Evolutionary conservation across 2,888 invertebrate genomes (phyloP).

Genomic region (Tachina lurida): DNA sequence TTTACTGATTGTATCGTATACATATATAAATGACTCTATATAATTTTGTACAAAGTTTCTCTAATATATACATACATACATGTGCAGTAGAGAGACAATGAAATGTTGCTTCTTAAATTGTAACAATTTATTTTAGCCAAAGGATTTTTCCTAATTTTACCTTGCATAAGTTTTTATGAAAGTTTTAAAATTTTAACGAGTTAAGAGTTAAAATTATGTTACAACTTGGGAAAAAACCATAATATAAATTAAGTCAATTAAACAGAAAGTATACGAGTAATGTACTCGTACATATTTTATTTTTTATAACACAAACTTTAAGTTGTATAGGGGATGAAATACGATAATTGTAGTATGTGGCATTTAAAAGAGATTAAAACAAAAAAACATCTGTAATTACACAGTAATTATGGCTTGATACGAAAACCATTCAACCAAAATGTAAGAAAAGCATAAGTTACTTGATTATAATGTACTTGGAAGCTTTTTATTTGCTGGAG

Average conservation of each 20-base stretch:
- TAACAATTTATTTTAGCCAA: slow-evolving; percentile 2
- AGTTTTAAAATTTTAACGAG: slow-evolving; percentile 50
- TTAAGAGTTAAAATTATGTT: slow-evolving; percentile 36
- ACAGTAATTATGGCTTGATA: slow-evolving; percentile 1
- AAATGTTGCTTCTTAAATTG: slow-evolving; percentile 23
- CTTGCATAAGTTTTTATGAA: slow-evolving; percentile 5
- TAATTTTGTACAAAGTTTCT: slow-evolving; percentile 15
- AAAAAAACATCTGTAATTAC: slow-evolving; percentile 4
- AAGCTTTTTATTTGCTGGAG: not conserved
- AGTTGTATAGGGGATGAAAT: not conserved
- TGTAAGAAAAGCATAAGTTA: not conserved
- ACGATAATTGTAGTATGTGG: not conserved
- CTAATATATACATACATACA: not conserved
- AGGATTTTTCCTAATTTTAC: slow-evolving; percentile 32
- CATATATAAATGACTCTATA: not conserved
- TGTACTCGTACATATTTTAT: slow-evolving; percentile 21
- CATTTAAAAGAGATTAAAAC: slow-evolving; percentile 3
- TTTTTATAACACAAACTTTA: slow-evolving; percentile 48
- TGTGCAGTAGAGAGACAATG: slow-evolving; percentile 13
- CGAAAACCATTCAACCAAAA: not conserved
- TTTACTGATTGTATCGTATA: slow-evolving; percentile 20
- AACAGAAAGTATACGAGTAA: slow-evolving; percentile 1
- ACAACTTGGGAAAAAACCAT: slow-evolving; percentile 9
- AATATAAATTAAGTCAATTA: slow-evolving; percentile 65
- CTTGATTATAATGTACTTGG: not conserved